Conservation (phyloP, 2,113 vertebrate species). For the Dicentrarchus labrax region DNA sequence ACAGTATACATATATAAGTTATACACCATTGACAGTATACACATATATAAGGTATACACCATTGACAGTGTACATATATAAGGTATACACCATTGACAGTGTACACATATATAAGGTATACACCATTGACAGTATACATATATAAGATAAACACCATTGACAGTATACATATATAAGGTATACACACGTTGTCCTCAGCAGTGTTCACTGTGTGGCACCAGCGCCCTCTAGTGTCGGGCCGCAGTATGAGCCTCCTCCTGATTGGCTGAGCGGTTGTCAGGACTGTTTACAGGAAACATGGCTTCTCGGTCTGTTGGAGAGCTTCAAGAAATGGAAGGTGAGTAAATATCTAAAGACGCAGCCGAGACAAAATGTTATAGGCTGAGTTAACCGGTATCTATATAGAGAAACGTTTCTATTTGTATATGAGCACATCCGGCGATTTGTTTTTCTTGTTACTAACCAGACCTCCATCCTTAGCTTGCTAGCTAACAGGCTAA, state of each 20-base stretch:
- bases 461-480: conserved; percentile 32
- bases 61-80: no score
- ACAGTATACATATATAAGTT: no score
- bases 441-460: neutral
- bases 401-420: neutral
- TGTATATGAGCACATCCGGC: neutral
- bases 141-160: no score
- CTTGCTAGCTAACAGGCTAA: conserved; percentile 67
- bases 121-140: no score
- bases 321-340: conserved; percentile 88
- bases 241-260: conserved; percentile 2
- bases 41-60: no score
- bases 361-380: no score
- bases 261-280: conserved; percentile 79
- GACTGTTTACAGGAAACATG: conserved; percentile 84
- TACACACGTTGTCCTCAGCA: no score
- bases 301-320: conserved; percentile 84
- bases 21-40: no score
- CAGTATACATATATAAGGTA: no score
- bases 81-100: no score
- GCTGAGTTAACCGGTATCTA: neutral
- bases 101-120: no score
- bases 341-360: conserved; percentile 38
- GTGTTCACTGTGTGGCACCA: neutral
- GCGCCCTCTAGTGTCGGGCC: conserved; percentile 36